Evolutionary conservation across 2,888 invertebrate species (phyloP).

Genomic region (Loripinus fragilis): DNA sequence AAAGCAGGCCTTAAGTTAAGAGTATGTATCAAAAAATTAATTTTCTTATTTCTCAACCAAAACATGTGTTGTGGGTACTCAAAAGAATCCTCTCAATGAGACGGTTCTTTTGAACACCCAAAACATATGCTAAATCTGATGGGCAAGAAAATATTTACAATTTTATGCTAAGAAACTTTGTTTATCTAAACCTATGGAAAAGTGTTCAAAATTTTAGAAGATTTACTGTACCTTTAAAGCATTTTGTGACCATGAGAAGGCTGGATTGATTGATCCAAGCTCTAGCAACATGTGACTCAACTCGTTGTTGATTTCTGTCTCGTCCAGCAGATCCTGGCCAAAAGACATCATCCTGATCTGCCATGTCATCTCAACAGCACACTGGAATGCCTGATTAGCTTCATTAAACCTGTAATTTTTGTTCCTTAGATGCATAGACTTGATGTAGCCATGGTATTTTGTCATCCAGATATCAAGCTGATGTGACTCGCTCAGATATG

Average conservation of each 20-base stretch:
- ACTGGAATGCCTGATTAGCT: slow-evolving; percentile 71
- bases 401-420: slow-evolving; percentile 70
- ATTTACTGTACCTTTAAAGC: slow-evolving; percentile 70
- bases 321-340: slow-evolving; percentile 75
- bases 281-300: slow-evolving; percentile 74
- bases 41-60: no score
- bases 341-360: slow-evolving; percentile 80
- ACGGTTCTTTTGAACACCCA: no score
- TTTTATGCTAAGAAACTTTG: no score
- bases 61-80: no score
- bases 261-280: slow-evolving; percentile 74
- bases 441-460: slow-evolving; percentile 74
- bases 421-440: slow-evolving; percentile 75
- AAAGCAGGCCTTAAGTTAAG: no score
- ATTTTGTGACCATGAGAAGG: slow-evolving; percentile 74
- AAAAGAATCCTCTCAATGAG: no score
- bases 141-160: no score
- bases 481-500: slow-evolving; percentile 70
- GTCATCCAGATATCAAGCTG: slow-evolving; percentile 76
- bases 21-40: no score
- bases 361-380: slow-evolving; percentile 72
- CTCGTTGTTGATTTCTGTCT: slow-evolving; percentile 70
- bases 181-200: no score
- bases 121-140: no score
- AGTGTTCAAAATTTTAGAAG: no score